phyloP scores from a whole-genome alignment of 2,888 invertebrate species.

The Oscheius sp. region DNA sequence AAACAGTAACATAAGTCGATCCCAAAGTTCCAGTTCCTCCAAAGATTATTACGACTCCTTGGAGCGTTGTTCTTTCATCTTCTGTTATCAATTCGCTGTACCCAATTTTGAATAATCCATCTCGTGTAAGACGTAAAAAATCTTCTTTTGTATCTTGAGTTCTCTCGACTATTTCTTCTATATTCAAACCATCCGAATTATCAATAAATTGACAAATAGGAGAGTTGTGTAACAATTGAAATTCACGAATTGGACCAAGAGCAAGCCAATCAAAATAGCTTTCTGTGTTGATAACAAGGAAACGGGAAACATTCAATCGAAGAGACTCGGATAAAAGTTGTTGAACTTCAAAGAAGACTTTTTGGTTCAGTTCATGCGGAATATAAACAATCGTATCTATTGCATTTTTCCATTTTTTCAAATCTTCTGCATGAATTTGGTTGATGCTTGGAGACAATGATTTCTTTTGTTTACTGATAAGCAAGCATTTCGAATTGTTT shows the following conservation, averaged over 20 bases:
- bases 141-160: not conserved
- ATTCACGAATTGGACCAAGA: constrained; percentile 23
- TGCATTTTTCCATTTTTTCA: not conserved
- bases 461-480: not conserved
- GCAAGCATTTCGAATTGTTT: not conserved
- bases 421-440: not conserved
- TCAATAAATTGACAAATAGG: constrained; percentile 26
- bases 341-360: not conserved
- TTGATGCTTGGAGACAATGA: not conserved
- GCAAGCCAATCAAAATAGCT: not conserved
- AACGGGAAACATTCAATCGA: not conserved
- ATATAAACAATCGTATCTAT: not conserved
- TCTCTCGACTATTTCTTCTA: not conserved
- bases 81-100: not conserved
- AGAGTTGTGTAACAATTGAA: not conserved
- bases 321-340: not conserved
- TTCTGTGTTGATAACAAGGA: not conserved
- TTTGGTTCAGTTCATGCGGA: not conserved
- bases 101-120: not conserved
- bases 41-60: constrained; percentile 24
- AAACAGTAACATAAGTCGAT: constrained; percentile 12
- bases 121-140: not conserved
- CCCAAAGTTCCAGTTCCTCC: constrained; percentile 35
- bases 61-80: not conserved
- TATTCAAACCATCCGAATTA: constrained; percentile 26